These are phyloP conservation scores for Bombus pascuorum DNA, from an alignment of 1,140 invertebrate genomes.

Conservation along the genomic window DNA sequence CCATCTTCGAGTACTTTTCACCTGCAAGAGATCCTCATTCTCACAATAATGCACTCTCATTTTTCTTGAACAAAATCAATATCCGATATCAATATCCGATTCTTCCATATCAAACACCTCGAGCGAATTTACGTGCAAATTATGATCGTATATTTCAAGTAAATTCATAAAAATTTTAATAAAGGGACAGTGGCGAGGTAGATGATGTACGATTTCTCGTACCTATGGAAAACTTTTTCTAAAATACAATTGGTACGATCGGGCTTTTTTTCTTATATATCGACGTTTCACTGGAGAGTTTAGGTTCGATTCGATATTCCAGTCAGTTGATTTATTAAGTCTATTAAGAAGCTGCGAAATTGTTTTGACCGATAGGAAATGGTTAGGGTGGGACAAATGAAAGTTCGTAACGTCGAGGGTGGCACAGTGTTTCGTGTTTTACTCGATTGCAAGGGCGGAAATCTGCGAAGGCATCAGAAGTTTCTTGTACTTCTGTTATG, in stretches of 20 bases:
- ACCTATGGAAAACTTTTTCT: background rate
- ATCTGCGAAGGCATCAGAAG: slow-evolving; percentile 59
- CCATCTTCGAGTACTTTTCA: background rate
- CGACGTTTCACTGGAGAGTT: background rate
- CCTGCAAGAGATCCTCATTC: background rate
- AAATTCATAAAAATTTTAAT: slow-evolving; percentile 23
- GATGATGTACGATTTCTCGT: background rate
- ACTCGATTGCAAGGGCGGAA: slow-evolving; percentile 65
- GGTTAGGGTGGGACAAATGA: slow-evolving; percentile 59
- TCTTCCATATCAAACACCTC: background rate
- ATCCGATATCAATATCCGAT: too few species aligned
- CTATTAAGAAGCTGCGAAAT: slow-evolving; percentile 72
- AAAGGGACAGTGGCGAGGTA: background rate
- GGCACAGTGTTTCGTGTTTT: slow-evolving; percentile 65
- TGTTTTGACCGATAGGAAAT: slow-evolving; percentile 73
- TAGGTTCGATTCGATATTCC: slow-evolving; percentile 29
- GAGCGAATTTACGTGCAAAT: background rate
- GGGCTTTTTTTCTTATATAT: background rate
- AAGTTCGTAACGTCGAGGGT: slow-evolving; percentile 59
- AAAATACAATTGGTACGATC: background rate
- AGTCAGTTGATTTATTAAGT: slow-evolving; percentile 63
- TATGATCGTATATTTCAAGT: slow-evolving; percentile 16
- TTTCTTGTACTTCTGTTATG: slow-evolving; percentile 44
- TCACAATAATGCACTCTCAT: background rate
- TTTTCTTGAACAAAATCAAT: background rate